These are phyloP conservation scores for Acanthosoma haemorrhoidale DNA, from an alignment of 2,888 invertebrate genomes.

Conservation along the genomic window DNA sequence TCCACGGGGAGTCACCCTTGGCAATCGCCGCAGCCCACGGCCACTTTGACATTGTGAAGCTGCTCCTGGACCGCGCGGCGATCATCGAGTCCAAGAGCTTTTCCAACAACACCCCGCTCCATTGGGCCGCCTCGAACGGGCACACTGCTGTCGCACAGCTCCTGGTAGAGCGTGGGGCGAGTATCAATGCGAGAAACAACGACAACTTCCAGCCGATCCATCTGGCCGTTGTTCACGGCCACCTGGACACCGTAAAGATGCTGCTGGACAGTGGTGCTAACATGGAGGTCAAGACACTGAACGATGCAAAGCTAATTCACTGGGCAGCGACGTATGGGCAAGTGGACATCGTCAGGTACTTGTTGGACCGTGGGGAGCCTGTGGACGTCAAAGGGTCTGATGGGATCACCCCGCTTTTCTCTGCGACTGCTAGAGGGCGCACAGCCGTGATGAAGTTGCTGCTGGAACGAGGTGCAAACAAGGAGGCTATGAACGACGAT, in stretches of 20 bases:
- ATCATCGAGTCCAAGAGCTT: neutral
- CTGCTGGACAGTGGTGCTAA: neutral
- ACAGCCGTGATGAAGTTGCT: neutral
- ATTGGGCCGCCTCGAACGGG: neutral
- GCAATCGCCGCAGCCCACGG: neutral
- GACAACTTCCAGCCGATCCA: conserved; percentile 2
- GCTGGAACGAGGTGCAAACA: neutral
- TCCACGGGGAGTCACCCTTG: neutral
- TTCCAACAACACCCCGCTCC: neutral
- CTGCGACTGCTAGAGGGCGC: neutral
- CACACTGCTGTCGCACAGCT: neutral
- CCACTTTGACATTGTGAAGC: neutral
- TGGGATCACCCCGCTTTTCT: neutral
- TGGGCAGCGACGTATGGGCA: neutral
- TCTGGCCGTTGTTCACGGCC: neutral
- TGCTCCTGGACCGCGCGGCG: neutral
- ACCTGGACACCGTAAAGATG: neutral
- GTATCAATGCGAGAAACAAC: neutral
- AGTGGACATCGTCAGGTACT: neutral
- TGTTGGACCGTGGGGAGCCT: neutral
- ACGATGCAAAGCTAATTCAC: neutral
- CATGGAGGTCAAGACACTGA: neutral
- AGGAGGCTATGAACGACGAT: conserved; percentile 2
- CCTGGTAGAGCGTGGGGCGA: neutral
- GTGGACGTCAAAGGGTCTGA: neutral